Conservation (phyloP, 2,888 invertebrate genomes). For the Hyalella azteca region DNA sequence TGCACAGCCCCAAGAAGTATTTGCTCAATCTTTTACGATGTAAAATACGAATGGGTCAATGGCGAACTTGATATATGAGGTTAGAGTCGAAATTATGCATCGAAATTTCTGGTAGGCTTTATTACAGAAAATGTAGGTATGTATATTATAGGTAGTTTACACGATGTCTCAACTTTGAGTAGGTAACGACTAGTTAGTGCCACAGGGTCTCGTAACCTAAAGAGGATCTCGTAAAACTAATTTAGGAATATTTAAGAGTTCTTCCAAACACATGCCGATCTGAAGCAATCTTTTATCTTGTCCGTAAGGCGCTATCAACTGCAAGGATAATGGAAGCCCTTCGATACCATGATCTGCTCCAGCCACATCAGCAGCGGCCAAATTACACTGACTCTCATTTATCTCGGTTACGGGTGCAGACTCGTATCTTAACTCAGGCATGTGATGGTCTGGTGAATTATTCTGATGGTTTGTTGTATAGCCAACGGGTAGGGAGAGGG, state of each 20-base stretch:
- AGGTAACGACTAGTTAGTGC: no score
- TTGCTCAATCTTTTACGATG: no score
- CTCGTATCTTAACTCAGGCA: background rate
- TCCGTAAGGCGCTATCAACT: conserved; percentile 82
- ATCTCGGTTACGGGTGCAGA: background rate
- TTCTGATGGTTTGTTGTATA: conserved; percentile 18
- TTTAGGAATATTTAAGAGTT: conserved; percentile 42
- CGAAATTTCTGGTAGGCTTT: no score
- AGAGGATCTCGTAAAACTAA: background rate
- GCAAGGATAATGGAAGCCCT: conserved; percentile 80
- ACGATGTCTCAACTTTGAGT: no score
- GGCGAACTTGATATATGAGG: no score
- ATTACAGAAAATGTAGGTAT: no score
- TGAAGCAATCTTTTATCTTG: conserved; percentile 78
- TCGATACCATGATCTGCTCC: conserved; percentile 32
- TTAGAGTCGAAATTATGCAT: no score
- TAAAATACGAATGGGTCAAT: no score
- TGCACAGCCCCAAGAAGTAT: no score
- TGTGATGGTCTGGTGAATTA: background rate
- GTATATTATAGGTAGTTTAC: no score
- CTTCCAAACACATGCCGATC: conserved; percentile 82
- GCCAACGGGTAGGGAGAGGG: conserved; percentile 47
- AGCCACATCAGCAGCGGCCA: background rate
- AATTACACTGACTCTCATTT: background rate
- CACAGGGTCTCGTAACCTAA: no score